A percentile compares a stretch with the other conserved stretches of the same genome.
These are phyloP conservation scores for Eupithecia abbreviata DNA, from an alignment of 2,888 invertebrate species.

Conservation along the genomic window DNA sequence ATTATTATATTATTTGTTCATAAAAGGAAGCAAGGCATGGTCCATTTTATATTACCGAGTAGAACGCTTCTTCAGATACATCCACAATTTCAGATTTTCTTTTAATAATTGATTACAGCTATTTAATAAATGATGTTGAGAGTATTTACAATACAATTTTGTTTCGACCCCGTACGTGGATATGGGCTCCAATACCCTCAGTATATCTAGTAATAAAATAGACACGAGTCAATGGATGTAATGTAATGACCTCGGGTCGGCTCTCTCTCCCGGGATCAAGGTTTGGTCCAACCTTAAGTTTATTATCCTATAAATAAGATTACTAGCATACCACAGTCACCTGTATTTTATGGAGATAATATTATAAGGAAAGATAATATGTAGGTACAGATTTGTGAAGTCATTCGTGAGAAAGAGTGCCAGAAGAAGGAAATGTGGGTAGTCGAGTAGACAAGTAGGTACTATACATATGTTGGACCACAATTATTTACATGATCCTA, in stretches of 20 bases:
- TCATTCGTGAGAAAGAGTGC: slow-evolving; percentile 4
- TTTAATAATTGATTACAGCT: not conserved
- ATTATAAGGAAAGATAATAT: slow-evolving; percentile 2
- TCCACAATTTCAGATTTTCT: not conserved
- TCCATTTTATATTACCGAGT: not conserved
- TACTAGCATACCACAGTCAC: slow-evolving; percentile 31
- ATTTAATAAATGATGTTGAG: slow-evolving; percentile 16
- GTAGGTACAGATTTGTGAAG: slow-evolving; percentile 8
- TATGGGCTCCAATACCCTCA: slow-evolving; percentile 35
- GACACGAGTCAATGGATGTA: slow-evolving; percentile 57
- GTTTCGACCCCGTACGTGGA: slow-evolving; percentile 29
- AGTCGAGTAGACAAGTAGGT: not conserved
- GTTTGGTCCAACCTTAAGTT: slow-evolving; percentile 61
- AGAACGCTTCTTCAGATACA: not conserved
- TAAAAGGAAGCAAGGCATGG: not conserved
- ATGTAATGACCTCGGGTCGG: slow-evolving; percentile 58
- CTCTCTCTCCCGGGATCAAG: slow-evolving; percentile 53
- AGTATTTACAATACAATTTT: slow-evolving; percentile 29
- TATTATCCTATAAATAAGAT: slow-evolving; percentile 53
- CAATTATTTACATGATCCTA: slow-evolving; percentile 3
- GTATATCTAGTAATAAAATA: slow-evolving; percentile 54
- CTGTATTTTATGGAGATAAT: slow-evolving; percentile 27
- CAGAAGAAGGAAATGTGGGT: not conserved
- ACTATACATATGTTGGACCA: not conserved
- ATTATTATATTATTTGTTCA: not conserved